These are phyloP conservation scores for Butastur rufipennis DNA, from an alignment of 2,113 vertebrate species.

Conservation along the genomic window DNA sequence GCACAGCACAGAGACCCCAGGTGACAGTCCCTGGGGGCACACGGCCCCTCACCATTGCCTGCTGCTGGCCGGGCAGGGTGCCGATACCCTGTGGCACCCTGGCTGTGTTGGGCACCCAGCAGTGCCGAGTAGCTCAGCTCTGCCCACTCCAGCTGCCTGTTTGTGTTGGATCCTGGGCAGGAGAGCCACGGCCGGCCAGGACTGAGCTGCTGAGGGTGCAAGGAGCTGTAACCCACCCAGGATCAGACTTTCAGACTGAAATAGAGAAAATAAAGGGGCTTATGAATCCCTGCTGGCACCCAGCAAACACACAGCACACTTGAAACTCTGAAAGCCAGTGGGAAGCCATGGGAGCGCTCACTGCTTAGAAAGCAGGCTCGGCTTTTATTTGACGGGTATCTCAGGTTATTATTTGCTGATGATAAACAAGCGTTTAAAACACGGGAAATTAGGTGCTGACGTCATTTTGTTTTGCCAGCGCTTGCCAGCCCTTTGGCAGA, in stretches of 20 bases:
- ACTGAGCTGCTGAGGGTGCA: background rate
- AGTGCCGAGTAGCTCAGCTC: background rate
- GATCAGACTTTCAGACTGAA: background rate
- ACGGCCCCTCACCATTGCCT: background rate
- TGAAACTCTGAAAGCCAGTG: background rate
- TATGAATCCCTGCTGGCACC: background rate
- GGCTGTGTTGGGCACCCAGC: background rate
- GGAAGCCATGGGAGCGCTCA: background rate
- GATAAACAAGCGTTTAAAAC: conserved; percentile 19
- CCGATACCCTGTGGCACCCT: background rate
- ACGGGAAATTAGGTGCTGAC: conserved; percentile 12
- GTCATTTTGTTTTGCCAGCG: background rate
- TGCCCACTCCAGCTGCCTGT: background rate
- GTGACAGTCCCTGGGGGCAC: too few relatives aligned
- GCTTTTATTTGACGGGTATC: background rate
- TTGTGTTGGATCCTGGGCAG: background rate
- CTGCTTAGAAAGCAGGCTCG: conserved; percentile 10
- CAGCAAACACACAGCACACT: background rate
- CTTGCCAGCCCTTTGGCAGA: conserved; percentile 26
- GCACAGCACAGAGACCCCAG: background rate
- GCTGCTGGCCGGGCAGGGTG: background rate
- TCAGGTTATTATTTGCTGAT: background rate
- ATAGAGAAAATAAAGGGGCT: background rate
- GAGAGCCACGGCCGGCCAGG: accelerated
- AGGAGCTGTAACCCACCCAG: accelerated